These are phyloP conservation scores for Palythoa caribaeorum DNA, from an alignment of 92 coral and sea anemone species.

Conservation along the genomic window DNA sequence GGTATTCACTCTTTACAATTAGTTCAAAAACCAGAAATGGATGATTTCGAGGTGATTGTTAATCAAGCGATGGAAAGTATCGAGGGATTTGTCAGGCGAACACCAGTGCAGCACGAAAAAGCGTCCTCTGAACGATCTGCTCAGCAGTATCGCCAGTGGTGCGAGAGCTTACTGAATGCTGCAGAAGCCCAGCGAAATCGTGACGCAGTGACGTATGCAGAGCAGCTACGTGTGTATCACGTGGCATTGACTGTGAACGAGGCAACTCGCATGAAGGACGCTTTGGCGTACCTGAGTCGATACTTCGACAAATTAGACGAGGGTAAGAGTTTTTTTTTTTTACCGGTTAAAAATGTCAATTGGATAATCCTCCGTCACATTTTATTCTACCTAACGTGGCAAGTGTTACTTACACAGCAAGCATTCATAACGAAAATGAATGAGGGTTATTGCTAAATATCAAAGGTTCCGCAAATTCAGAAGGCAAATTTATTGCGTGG, in stretches of 20 bases:
- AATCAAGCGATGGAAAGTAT: slow-evolving; percentile 64
- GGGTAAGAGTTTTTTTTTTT: background rate
- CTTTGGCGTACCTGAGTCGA: slow-evolving; percentile 41
- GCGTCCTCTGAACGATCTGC: slow-evolving; percentile 46
- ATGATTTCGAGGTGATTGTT: slow-evolving; percentile 68
- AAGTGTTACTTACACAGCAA: too few species aligned
- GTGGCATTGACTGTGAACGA: slow-evolving; percentile 70
- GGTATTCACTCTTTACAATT: background rate
- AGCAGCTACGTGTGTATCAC: slow-evolving; percentile 74
- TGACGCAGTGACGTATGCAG: slow-evolving; percentile 65
- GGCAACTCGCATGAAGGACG: slow-evolving; percentile 67
- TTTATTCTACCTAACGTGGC: too few species aligned
- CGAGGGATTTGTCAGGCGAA: slow-evolving; percentile 54
- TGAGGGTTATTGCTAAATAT: too few species aligned
- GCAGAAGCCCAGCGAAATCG: slow-evolving; percentile 67
- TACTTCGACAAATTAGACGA: slow-evolving; percentile 16
- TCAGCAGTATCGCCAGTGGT: slow-evolving; percentile 93
- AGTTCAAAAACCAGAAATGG: slow-evolving; percentile 37
- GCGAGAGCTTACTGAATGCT: slow-evolving; percentile 64
- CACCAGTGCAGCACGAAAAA: background rate
- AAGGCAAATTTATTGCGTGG: too few species aligned
- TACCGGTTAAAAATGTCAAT: too few species aligned
- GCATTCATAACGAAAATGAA: too few species aligned
- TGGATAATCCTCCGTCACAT: too few species aligned
- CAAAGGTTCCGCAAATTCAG: too few species aligned